Percentiles rank a stretch among this genome's conserved stretches.
Conservation (phyloP, 2,888 invertebrate genomes). For the Colletes collaris region DNA sequence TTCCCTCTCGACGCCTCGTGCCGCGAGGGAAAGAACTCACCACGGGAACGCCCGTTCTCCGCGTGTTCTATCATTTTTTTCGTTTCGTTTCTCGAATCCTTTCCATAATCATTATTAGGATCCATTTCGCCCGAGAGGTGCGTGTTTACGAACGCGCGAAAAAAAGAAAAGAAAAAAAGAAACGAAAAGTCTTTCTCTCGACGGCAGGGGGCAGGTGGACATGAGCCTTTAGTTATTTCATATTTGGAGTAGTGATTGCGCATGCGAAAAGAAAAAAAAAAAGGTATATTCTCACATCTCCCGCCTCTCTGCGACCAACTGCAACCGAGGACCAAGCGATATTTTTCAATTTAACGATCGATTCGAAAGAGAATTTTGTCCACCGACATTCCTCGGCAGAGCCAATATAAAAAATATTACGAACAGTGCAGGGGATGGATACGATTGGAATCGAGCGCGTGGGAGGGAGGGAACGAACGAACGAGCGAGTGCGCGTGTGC, state of each 20-base stretch:
- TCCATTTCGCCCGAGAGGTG: neutral
- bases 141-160: neutral
- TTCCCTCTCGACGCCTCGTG: conserved; percentile 77
- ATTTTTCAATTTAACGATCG: conserved; percentile 68
- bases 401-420: conserved; percentile 54
- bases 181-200: conserved; percentile 49
- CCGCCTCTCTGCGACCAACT: conserved; percentile 82
- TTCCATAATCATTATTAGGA: neutral
- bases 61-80: conserved; percentile 10
- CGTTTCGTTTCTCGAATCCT: neutral
- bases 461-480: conserved; percentile 64
- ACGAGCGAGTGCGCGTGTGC: conserved; percentile 63
- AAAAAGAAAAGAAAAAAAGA: neutral
- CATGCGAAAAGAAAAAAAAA: conserved; percentile 76
- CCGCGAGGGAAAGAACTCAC: conserved; percentile 65
- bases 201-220: conserved; percentile 74
- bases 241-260: conserved; percentile 83
- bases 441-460: conserved; percentile 63
- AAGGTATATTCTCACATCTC: conserved; percentile 82
- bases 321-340: conserved; percentile 79
- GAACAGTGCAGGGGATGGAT: conserved; percentile 51
- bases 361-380: conserved; percentile 65
- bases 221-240: conserved; percentile 82
- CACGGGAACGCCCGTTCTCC: neutral
- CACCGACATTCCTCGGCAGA: conserved; percentile 70